These are phyloP conservation scores for Monomorium pharaonis DNA, from an alignment of 1,140 invertebrate genomes.

Conservation along the genomic window DNA sequence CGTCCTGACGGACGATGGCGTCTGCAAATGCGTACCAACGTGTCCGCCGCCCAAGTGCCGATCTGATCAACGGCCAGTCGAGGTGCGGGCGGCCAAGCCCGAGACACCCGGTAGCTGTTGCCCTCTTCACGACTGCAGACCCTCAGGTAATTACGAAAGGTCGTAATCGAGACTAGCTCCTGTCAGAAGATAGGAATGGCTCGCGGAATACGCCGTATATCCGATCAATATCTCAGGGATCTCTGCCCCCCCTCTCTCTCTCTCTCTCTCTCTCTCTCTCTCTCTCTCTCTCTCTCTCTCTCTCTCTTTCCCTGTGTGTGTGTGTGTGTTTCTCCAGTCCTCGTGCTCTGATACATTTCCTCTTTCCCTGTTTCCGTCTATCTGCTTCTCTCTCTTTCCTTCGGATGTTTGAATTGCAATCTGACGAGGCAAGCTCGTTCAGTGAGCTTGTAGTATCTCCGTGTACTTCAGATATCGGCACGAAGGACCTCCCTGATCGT, in stretches of 20 bases:
- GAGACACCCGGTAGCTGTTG: conserved; percentile 79
- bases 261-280: not conserved
- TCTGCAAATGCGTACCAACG: conserved; percentile 78
- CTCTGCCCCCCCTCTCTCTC: not conserved
- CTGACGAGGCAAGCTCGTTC: conserved; percentile 22
- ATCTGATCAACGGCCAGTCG: conserved; percentile 74
- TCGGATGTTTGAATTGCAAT: conserved; percentile 25
- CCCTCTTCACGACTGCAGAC: conserved; percentile 79
- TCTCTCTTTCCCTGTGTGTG: not conserved
- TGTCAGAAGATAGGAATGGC: conserved; percentile 33
- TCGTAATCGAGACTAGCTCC: conserved; percentile 52
- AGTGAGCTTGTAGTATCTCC: conserved; percentile 3
- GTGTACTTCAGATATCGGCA: conserved; percentile 34
- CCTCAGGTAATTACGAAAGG: conserved; percentile 76
- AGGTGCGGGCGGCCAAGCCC: conserved; percentile 71
- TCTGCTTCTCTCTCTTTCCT: not conserved
- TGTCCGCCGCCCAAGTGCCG: conserved; percentile 79
- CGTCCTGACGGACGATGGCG: conserved; percentile 76
- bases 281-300: not conserved
- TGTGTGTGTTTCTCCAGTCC: too few species aligned
- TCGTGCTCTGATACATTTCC: not conserved
- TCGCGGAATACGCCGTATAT: conserved; percentile 28
- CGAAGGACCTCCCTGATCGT: conserved; percentile 38
- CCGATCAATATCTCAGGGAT: conserved; percentile 60
- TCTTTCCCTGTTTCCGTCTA: not conserved